These are phyloP conservation scores for Callimorpha dominula DNA, from an alignment of 2,888 invertebrate species.

Conservation along the genomic window DNA sequence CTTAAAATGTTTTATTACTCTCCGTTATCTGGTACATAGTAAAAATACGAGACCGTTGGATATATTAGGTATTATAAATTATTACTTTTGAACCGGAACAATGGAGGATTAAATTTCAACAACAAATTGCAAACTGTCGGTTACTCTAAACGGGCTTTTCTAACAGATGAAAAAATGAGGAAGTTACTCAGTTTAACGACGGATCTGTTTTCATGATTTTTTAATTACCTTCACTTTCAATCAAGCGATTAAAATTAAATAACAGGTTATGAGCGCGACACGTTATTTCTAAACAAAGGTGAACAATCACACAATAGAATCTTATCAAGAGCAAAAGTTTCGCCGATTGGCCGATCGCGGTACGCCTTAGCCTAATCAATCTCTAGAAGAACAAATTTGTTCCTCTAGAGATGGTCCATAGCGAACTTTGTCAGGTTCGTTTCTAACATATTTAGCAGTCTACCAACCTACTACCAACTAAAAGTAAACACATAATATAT, in stretches of 20 bases:
- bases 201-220: neutral
- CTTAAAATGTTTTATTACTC: constrained; percentile 36
- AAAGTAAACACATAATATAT: too few species aligned
- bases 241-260: neutral
- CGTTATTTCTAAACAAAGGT: neutral
- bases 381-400: too few species aligned
- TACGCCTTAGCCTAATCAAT: too few species aligned
- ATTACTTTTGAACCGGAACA: neutral
- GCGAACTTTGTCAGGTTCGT: too few species aligned
- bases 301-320: neutral
- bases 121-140: neutral
- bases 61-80: neutral
- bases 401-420: too few species aligned
- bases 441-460: too few species aligned
- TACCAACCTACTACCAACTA: too few species aligned
- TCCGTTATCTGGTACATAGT: constrained; percentile 13
- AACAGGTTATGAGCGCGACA: too few species aligned
- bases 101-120: neutral
- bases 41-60: neutral
- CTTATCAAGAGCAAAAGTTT: too few species aligned
- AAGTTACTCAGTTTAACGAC: neutral
- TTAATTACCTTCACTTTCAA: neutral
- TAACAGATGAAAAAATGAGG: neutral
- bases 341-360: too few species aligned
- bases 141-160: neutral